phyloP scores from a whole-genome alignment of 2,113 vertebrate genomes.

The Brachirus orientalis region DNA sequence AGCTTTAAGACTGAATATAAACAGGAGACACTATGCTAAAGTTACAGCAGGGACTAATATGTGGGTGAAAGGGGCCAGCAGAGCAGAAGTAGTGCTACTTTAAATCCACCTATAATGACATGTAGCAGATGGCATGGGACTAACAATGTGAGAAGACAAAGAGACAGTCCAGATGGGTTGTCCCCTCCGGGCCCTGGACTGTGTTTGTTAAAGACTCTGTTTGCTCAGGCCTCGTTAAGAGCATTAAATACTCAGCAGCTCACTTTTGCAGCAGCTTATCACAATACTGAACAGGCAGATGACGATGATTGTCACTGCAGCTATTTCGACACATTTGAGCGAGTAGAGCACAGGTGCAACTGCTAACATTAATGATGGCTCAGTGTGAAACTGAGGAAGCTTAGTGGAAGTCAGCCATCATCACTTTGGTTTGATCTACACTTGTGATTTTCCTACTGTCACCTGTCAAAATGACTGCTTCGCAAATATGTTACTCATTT shows the following conservation, averaged over 20 bases:
- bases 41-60: neutral
- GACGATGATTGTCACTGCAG: no score
- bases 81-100: conserved; percentile 25
- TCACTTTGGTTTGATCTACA: no score
- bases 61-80: conserved; percentile 51
- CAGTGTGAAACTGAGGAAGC: no score
- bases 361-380: no score
- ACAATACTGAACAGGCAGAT: neutral
- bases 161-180: conserved; percentile 33
- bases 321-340: no score
- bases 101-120: conserved; percentile 56
- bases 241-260: conserved; percentile 40
- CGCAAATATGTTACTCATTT: no score
- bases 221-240: conserved; percentile 55
- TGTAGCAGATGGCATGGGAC: conserved; percentile 76
- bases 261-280: neutral
- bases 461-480: no score
- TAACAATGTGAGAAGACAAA: conserved; percentile 62
- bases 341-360: no score
- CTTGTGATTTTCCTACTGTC: no score
- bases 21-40: neutral
- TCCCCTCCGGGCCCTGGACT: conserved; percentile 34
- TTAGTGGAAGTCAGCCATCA: no score
- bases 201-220: conserved; percentile 39
- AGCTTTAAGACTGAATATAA: no score